Conservation (phyloP, 2,797 vertebrate species). For the Nannoperca obscura region DNA sequence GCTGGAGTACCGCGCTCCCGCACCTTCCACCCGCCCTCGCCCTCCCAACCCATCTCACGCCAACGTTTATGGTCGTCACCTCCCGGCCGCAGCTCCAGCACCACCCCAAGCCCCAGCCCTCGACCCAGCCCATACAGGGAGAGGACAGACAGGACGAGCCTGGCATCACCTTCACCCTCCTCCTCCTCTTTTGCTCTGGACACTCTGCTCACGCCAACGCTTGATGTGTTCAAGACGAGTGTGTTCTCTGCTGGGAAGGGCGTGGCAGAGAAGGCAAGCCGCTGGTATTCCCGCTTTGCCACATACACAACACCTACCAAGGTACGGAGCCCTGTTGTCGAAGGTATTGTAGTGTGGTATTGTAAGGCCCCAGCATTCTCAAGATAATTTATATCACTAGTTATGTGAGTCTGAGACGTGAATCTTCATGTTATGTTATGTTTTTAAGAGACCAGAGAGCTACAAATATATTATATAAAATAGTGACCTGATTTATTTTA, state of each 20-base stretch:
- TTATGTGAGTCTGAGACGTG: not conserved
- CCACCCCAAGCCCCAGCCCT: constrained; percentile 81
- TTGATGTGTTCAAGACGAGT: constrained; percentile 92
- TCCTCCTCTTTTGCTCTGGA: constrained; percentile 90
- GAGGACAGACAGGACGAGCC: constrained; percentile 77
- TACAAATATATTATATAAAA: not conserved
- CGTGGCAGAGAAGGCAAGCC: constrained; percentile 95
- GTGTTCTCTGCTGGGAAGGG: constrained; percentile 94
- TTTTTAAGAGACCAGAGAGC: not conserved
- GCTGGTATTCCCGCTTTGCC: constrained; percentile 93
- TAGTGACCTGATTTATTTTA: not conserved
- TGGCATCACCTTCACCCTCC: constrained; percentile 78
- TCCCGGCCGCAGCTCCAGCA: constrained; percentile 75
- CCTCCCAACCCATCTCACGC: constrained; percentile 83
- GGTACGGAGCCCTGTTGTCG: constrained; percentile 56
- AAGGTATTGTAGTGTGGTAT: not conserved
- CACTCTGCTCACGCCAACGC: constrained; percentile 89
- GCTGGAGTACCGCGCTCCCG: constrained; percentile 87
- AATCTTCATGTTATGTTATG: not conserved
- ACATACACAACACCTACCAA: constrained; percentile 90
- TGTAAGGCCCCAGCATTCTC: too few species aligned
- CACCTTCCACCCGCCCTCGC: constrained; percentile 87
- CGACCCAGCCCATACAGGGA: constrained; percentile 86
- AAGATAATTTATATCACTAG: not conserved
- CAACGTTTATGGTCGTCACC: constrained; percentile 91